These are phyloP conservation scores for Dicerorhinus sumatrensis DNA, from an alignment of 2,113 vertebrate species.

Conservation along the genomic window DNA sequence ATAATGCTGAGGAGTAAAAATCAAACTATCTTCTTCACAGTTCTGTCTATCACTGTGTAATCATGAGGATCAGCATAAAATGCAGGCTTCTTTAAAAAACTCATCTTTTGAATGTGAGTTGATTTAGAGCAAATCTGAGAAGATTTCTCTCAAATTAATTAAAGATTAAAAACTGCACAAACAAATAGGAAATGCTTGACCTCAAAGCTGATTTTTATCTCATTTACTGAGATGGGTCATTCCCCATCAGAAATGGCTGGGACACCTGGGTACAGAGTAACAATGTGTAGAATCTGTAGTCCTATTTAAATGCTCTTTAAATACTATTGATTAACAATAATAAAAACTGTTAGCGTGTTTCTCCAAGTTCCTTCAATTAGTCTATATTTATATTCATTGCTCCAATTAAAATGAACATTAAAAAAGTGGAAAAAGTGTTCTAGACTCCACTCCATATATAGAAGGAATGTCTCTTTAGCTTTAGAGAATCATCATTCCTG, in stretches of 20 bases:
- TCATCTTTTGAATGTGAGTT: neutral
- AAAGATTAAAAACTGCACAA: neutral
- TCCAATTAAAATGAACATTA: neutral
- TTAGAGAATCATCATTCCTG: constrained; percentile 1
- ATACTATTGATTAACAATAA: neutral
- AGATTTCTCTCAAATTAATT: neutral
- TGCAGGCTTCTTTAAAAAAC: neutral
- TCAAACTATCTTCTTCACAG: neutral
- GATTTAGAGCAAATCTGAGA: neutral
- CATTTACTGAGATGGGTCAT: neutral
- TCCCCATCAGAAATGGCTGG: neutral
- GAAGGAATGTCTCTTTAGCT: constrained; percentile 26
- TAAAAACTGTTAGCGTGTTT: neutral
- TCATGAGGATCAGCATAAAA: neutral
- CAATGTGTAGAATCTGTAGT: neutral
- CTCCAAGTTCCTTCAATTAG: neutral
- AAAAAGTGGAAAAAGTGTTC: neutral
- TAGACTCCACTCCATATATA: neutral
- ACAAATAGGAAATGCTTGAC: neutral
- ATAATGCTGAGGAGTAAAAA: neutral
- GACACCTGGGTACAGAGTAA: neutral
- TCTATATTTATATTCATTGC: neutral
- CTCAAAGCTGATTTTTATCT: neutral
- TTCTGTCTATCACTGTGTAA: neutral
- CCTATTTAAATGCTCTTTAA: neutral